Evolutionary conservation across 2,888 invertebrate genomes (phyloP), one percentile per base, ranked within the genome.

Genomic region (Acanthosepion esculentum): DNA sequence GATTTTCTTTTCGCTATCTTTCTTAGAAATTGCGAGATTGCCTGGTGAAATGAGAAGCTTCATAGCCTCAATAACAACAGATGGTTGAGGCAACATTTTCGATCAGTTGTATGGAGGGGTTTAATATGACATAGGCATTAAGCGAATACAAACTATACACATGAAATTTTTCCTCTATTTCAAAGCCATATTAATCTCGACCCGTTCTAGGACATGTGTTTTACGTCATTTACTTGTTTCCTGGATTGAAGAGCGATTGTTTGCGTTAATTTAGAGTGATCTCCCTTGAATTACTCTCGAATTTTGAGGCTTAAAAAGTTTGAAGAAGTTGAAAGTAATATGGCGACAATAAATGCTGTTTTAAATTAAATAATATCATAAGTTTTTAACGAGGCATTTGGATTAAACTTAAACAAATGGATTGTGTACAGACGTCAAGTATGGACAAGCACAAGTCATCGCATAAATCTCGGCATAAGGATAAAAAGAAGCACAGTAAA

Each of bases 41-140:
- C 64, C 48, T 26, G 94, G 64, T 18, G 94, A 59, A 59, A 55
- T 41, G 15, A 94, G 55, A 59, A 94, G 50, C 41, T 94, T n/a
- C 59, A 94, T 94, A 33, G 94, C 94, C 23, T 94, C 94, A n/a
- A 94, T 59, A 6, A 55, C 33, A 26, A 59, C 26, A 29, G 59
- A 2, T 26, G 55, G 94, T 26, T 92, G 92, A 92, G 92, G n/a
- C 29, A 12, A 12, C 92, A 92, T 92, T 6, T 78, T 78, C 12
- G 78, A 78, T 78, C 29, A 3, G n/a, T 78, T n/a, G 78, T 78
- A 78, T 12, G n/a, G 15, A 78, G n/a, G 29, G 78, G 29, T n/a
- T n/a, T n/a, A n/a, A 78, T 78, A 78, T 78, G 8, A 20, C 64
- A n/a, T 12, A 78, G n/a, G n/a, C 78, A n/a, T 78, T 78, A 78